Conservation (phyloP, 2,113 vertebrate genomes). For the Syrmaticus mikado region DNA sequence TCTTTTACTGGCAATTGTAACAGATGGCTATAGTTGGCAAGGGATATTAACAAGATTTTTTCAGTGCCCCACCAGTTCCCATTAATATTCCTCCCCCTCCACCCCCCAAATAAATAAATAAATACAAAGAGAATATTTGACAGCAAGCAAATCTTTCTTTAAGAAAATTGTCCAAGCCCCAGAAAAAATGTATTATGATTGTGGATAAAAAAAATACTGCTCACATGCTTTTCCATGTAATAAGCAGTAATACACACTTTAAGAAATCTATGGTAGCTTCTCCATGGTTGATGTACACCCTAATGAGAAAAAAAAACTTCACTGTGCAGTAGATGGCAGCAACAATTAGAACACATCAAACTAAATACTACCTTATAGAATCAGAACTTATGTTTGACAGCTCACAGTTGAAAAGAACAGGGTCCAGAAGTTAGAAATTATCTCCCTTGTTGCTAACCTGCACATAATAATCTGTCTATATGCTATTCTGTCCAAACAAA, state of each 20-base stretch:
- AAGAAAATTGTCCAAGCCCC: slow-evolving; percentile 9
- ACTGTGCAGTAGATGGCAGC: neutral
- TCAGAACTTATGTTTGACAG: neutral
- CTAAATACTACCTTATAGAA: neutral
- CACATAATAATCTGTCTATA: neutral
- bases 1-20: slow-evolving; percentile 15
- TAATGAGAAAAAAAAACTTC: neutral
- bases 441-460: neutral
- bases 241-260: neutral
- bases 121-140: neutral
- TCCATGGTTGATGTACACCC: neutral
- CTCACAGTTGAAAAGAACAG: neutral
- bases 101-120: neutral
- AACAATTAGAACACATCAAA: neutral
- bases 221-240: neutral
- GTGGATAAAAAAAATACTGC: slow-evolving; percentile 27
- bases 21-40: slow-evolving; percentile 48
- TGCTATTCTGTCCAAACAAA: neutral
- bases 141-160: slow-evolving; percentile 42
- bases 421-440: neutral
- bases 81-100: neutral
- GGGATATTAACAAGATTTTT: slow-evolving; percentile 23
- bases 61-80: slow-evolving; percentile 34
- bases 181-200: neutral
- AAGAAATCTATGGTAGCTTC: neutral